Percentiles rank a stretch among this genome's conserved stretches.
phyloP scores from a whole-genome alignment of 2,797 vertebrate genomes.

The Loris lydekkerianus region DNA sequence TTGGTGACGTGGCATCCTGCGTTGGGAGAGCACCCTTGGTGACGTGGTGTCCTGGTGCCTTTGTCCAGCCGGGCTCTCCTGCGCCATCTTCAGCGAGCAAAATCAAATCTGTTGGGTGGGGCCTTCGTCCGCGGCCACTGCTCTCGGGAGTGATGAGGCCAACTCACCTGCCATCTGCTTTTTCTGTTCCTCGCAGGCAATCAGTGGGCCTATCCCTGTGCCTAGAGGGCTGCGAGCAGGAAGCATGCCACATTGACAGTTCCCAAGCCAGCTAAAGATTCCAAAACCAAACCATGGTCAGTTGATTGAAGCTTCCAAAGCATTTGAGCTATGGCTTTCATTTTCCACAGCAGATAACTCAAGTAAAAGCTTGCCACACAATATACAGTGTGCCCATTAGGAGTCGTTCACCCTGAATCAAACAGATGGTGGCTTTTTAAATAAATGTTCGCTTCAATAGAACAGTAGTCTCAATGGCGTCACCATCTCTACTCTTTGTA shows the following conservation, averaged over 20 bases:
- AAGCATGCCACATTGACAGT: slow-evolving; percentile 65
- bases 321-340: slow-evolving; percentile 4
- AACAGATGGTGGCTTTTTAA: slow-evolving; percentile 72
- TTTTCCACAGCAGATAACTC: slow-evolving; percentile 58
- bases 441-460: slow-evolving; percentile 66
- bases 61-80: slow-evolving; percentile 27
- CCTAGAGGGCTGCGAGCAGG: slow-evolving; percentile 57
- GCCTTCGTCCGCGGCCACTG: background rate
- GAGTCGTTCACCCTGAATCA: slow-evolving; percentile 54
- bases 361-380: slow-evolving; percentile 31
- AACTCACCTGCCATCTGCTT: slow-evolving; percentile 79
- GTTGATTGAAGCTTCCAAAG: slow-evolving; percentile 61
- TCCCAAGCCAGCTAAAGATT: slow-evolving; percentile 72
- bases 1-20: background rate
- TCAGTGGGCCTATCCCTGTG: background rate
- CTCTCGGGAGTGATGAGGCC: slow-evolving; percentile 51
- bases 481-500: slow-evolving; percentile 7
- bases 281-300: slow-evolving; percentile 53
- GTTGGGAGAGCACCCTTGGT: slow-evolving; percentile 1
- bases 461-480: slow-evolving; percentile 62
- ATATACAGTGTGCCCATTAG: slow-evolving; percentile 3
- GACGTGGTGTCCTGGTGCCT: background rate
- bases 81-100: slow-evolving; percentile 37
- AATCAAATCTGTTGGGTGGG: slow-evolving; percentile 50
- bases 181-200: slow-evolving; percentile 6